These are phyloP conservation scores for Isotomurus palustris DNA, from an alignment of 2,888 invertebrate genomes.

Conservation along the genomic window DNA sequence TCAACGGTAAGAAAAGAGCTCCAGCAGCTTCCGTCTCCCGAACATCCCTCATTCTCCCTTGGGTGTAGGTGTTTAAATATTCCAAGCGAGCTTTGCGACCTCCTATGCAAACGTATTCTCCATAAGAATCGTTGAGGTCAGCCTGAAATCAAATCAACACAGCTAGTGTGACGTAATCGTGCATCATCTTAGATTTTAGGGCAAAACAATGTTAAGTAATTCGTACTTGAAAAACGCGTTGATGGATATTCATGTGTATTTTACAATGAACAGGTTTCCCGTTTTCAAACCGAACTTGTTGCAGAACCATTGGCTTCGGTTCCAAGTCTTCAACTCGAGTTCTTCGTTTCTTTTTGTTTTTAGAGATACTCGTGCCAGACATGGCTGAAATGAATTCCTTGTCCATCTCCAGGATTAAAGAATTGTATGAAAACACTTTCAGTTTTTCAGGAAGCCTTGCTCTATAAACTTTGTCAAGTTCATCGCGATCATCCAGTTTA, in stretches of 20 bases:
- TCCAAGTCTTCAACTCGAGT: constrained; percentile 4
- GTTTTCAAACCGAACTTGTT: constrained; percentile 36
- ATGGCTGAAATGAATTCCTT: constrained; percentile 9
- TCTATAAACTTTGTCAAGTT: constrained; percentile 23
- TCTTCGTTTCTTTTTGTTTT: neutral
- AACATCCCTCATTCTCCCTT: constrained; percentile 36
- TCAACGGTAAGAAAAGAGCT: constrained; percentile 23
- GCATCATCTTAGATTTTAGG: neutral
- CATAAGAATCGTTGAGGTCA: constrained; percentile 40
- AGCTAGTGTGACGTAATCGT: neutral
- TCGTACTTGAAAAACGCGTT: constrained; percentile 21
- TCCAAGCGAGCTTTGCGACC: constrained; percentile 30
- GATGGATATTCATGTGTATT: constrained; percentile 39
- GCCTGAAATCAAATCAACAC: constrained; percentile 9
- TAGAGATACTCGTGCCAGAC: no score
- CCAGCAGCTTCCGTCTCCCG: constrained; percentile 25
- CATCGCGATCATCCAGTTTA: constrained; percentile 21
- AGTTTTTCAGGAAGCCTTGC: constrained; percentile 26
- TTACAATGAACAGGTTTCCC: constrained; percentile 35
- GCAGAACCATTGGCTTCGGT: constrained; percentile 25
- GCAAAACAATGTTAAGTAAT: neutral
- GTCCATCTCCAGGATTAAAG: constrained; percentile 31
- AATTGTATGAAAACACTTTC: constrained; percentile 33
- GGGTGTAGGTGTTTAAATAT: constrained; percentile 25
- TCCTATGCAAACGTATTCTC: constrained; percentile 34